These are phyloP conservation scores for Boloria selene DNA, from an alignment of 2,888 invertebrate genomes.

Conservation along the genomic window DNA sequence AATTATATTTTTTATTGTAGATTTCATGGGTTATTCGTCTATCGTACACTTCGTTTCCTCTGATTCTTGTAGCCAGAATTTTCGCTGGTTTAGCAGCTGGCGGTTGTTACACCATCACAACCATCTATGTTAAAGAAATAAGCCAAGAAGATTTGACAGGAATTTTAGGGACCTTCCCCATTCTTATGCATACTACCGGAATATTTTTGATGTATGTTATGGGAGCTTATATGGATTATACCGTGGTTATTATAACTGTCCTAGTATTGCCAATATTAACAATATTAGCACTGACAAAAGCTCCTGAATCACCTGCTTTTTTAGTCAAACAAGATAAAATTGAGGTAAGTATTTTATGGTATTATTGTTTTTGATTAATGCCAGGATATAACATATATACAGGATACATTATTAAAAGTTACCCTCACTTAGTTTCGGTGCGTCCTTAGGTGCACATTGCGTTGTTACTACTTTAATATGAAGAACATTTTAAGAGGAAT, in stretches of 20 bases:
- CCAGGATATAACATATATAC: too few species aligned
- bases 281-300: slow-evolving; percentile 11
- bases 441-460: background rate
- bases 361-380: background rate
- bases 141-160: slow-evolving; percentile 31
- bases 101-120: slow-evolving; percentile 9
- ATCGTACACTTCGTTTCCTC: background rate
- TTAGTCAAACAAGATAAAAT: slow-evolving; percentile 24
- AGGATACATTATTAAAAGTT: too few species aligned
- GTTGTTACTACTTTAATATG: too few species aligned
- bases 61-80: slow-evolving; percentile 17
- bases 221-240: slow-evolving; percentile 27
- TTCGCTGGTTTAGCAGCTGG: slow-evolving; percentile 15
- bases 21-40: slow-evolving; percentile 25
- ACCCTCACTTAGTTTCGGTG: background rate
- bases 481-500: too few species aligned
- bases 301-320: slow-evolving; percentile 17
- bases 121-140: slow-evolving; percentile 32
- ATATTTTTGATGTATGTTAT: slow-evolving; percentile 30
- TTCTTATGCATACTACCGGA: slow-evolving; percentile 24
- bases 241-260: slow-evolving; percentile 1
- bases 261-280: slow-evolving; percentile 11
- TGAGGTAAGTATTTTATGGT: slow-evolving; percentile 12
- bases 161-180: slow-evolving; percentile 22
- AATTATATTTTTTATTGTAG: background rate